These are phyloP conservation scores for Harpalus rufipes DNA, from an alignment of 2,888 invertebrate genomes.

Conservation along the genomic window DNA sequence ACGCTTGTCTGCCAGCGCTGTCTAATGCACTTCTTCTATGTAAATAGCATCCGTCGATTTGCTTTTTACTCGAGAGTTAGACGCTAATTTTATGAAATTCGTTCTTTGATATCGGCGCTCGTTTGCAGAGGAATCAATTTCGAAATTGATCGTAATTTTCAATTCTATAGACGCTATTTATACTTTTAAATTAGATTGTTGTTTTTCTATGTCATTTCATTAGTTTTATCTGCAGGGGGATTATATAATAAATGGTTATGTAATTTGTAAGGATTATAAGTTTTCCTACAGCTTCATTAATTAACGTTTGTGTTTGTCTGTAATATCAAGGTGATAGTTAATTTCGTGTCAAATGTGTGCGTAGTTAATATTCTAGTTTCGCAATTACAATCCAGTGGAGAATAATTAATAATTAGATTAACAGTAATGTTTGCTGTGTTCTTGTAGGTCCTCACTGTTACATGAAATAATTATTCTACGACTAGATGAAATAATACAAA, in stretches of 20 bases:
- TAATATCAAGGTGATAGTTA: slow-evolving; percentile 26
- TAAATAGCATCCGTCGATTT: slow-evolving; percentile 39
- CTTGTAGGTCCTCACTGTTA: background rate
- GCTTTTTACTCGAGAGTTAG: slow-evolving; percentile 38
- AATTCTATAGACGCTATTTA: slow-evolving; percentile 26
- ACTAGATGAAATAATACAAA: background rate
- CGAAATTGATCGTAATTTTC: slow-evolving; percentile 41
- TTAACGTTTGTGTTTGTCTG: slow-evolving; percentile 4
- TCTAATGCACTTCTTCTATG: slow-evolving; percentile 34
- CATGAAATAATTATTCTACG: background rate
- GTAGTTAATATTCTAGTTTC: slow-evolving; percentile 38
- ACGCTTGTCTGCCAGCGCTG: slow-evolving; percentile 2
- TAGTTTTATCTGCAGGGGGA: background rate
- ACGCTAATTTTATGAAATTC: slow-evolving; percentile 51
- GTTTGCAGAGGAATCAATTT: slow-evolving; percentile 33
- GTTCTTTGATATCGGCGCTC: slow-evolving; percentile 29
- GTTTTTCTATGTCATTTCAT: background rate
- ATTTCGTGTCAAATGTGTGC: slow-evolving; percentile 22
- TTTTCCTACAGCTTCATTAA: slow-evolving; percentile 29
- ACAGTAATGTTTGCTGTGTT: slow-evolving; percentile 10
- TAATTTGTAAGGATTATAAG: background rate
- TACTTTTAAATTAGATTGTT: slow-evolving; percentile 23
- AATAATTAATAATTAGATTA: slow-evolving; percentile 48
- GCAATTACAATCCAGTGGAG: slow-evolving; percentile 13
- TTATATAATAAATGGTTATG: background rate